A percentile compares a stretch with the other conserved stretches of the same genome.
Conservation (phyloP, 2,113 vertebrate genomes). For the Symphodus melops region DNA sequence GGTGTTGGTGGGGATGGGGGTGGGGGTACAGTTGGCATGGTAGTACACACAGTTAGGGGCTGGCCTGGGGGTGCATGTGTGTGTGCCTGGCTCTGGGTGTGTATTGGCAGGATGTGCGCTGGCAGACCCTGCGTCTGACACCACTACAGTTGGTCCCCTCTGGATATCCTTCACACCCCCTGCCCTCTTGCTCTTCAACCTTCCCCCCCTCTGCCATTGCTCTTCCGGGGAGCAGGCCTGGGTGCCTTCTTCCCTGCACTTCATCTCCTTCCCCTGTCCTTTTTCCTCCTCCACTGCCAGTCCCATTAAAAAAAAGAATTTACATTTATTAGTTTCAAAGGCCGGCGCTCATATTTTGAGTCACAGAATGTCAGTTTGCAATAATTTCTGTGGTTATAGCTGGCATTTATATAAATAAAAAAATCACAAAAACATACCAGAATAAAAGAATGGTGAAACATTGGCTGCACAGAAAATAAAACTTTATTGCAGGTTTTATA, state of each 20-base stretch:
- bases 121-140: conserved; percentile 69
- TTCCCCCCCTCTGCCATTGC: conserved; percentile 19
- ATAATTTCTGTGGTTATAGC: conserved; percentile 10
- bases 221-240: conserved; percentile 11
- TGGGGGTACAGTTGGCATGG: conserved; percentile 67
- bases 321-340: neutral
- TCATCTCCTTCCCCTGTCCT: neutral
- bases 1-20: conserved; percentile 5
- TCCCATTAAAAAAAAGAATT: neutral
- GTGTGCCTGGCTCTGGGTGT: conserved; percentile 55
- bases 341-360: neutral
- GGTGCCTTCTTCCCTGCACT: conserved; percentile 12
- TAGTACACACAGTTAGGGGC: conserved; percentile 48
- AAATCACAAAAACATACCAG: conserved; percentile 22
- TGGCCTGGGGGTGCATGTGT: conserved; percentile 39
- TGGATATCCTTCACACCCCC: conserved; percentile 56
- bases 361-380: neutral
- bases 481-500: conserved; percentile 59
- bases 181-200: conserved; percentile 40
- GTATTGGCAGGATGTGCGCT: conserved; percentile 58
- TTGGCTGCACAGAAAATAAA: conserved; percentile 56
- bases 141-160: conserved; percentile 69
- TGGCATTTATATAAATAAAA: conserved; percentile 28
- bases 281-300: neutral
- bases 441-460: conserved; percentile 57